phyloP scores from a whole-genome alignment of 1,140 invertebrate genomes.

The Holotrichia oblita region DNA sequence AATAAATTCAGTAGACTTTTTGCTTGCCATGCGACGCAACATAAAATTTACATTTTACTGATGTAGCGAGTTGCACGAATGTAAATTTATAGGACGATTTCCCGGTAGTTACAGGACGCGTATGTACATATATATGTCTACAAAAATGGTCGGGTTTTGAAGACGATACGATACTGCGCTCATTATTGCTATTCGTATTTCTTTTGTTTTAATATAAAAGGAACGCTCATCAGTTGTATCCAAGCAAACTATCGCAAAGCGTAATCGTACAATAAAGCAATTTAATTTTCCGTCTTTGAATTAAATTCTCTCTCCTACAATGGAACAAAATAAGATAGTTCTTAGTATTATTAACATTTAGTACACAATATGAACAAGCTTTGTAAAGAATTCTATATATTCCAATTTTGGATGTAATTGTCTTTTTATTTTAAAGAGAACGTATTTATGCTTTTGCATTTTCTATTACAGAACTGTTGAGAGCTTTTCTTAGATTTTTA shows the following conservation, averaged over 20 bases:
- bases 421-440: too few species aligned
- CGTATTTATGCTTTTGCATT: too few species aligned
- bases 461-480: too few species aligned
- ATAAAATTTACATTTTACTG: constrained; percentile 35
- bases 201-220: not conserved
- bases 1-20: constrained; percentile 24
- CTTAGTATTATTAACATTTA: too few species aligned
- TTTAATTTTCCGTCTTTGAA: not conserved
- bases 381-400: too few species aligned
- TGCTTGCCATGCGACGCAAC: not conserved
- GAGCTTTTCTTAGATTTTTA: too few species aligned
- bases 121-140: not conserved
- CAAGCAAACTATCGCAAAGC: not conserved
- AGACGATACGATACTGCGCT: not conserved
- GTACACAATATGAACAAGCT: too few species aligned
- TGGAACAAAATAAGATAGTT: too few species aligned
- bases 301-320: too few species aligned
- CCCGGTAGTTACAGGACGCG: not conserved
- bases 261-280: not conserved
- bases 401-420: too few species aligned
- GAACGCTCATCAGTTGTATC: not conserved
- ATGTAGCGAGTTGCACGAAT: constrained; percentile 24
- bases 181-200: not conserved
- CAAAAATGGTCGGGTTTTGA: not conserved
- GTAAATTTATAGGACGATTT: constrained; percentile 30